A percentile compares a stretch with the other conserved stretches of the same genome.
Conservation (phyloP, 2,888 invertebrate genomes). For the Thymelicus acteon region DNA sequence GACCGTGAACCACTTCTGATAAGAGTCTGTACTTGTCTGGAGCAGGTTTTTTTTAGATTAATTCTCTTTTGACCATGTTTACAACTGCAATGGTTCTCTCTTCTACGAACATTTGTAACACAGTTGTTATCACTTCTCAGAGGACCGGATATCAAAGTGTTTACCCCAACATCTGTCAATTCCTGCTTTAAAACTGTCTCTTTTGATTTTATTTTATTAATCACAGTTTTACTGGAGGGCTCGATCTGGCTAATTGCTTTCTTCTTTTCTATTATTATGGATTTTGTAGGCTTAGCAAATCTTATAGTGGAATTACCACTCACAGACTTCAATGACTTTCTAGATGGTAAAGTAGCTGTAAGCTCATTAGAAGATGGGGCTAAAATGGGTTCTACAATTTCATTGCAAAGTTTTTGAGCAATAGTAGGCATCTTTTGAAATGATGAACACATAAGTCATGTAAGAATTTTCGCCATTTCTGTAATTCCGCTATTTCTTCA, state of each 20-base stretch:
- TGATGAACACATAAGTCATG: background rate
- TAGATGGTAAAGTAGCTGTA: conserved; percentile 32
- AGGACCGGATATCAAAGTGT: conserved; percentile 59
- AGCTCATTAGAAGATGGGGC: conserved; percentile 45
- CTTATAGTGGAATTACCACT: conserved; percentile 39
- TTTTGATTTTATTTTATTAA: conserved; percentile 50
- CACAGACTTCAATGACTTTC: conserved; percentile 27
- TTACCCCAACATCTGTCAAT: conserved; percentile 53
- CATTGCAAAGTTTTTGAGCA: conserved; percentile 62
- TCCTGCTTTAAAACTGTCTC: conserved; percentile 50
- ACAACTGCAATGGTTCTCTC: conserved; percentile 51
- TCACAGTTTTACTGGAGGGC: conserved; percentile 43
- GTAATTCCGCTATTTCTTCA: background rate
- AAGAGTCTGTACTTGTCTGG: conserved; percentile 56
- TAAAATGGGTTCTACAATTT: conserved; percentile 58
- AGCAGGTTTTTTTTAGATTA: conserved; percentile 43
- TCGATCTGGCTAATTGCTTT: conserved; percentile 51
- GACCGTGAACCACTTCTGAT: conserved; percentile 39
- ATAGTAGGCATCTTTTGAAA: conserved; percentile 56
- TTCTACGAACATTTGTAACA: conserved; percentile 58
- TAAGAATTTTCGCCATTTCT: background rate
- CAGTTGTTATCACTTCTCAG: conserved; percentile 57
- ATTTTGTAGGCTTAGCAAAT: conserved; percentile 47
- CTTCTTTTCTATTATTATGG: conserved; percentile 54
- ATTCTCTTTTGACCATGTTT: conserved; percentile 47